Base-by-base conservation (phyloP, 2,888 invertebrate genomes). In the Yponomeuta malinellus region DNA sequence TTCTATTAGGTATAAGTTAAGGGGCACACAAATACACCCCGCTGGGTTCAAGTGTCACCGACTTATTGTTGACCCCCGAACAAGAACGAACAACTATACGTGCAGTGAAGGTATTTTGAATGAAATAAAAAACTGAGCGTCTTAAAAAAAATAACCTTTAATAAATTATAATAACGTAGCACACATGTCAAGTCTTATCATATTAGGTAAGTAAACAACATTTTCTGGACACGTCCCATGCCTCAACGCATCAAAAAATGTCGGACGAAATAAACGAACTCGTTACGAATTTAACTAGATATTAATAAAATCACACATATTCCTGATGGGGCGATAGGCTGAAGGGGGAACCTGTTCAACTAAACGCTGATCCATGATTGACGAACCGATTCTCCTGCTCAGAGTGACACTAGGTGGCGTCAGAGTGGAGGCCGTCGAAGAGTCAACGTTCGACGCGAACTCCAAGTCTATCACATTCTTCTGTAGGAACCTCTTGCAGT, bases 401-500 rank as follows among this genome's bases (percentile, higher is more conserved):
- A 59, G 52, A 59, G 52, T 15, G 15, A n/a, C 64, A 10, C n/a
- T 31, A 4, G 31, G 12, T 31, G 8, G 29, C 29, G 65, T 33
- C 65, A 65, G 65, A 29, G 65, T 65, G 9, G 29, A 65, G 10
- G 65, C 29, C 29, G 65, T 29, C 12, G 65, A 29, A 29, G 29
- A 29, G 12, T 31, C 65, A 1, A 31, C 31, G 2, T 12, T 12
- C 3, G 65, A 12, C 12, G 33, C 31, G 33, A 65, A 65, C 2
- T 72, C 73, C 74, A 81, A 79, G 72, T 83, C 80, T 71, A 83
- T 78, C 68, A 88, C 78, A 72, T 88, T 84, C 6, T 87, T 84
- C 71, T 79, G 73, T 65, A 87, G 72, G 76, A 90, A 86, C 75
- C 82, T 84, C 74, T 84, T 86, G 75, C 89, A 89, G 74, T 81